Evolutionary conservation across 2,888 invertebrate species (phyloP), one percentile per base, ranked within the genome.

Genomic region (Hylaea fasciaria): DNA sequence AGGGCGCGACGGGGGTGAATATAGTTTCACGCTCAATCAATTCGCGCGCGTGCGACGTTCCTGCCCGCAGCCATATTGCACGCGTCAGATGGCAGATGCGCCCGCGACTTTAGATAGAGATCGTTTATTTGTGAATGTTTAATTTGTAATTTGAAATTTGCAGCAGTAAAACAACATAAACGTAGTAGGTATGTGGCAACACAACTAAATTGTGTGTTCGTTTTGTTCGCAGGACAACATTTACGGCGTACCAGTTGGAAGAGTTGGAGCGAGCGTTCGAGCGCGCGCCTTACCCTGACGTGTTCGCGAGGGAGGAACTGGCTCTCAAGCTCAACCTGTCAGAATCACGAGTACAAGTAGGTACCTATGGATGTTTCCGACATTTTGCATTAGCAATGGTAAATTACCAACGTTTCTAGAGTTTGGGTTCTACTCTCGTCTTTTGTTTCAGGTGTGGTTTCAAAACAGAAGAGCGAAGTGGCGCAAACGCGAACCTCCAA

Each of bases 231-330:
- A 98, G 98, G 87, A 98, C 98, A 1, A 98, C 98, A 7, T 98
- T 98, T 80, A 98, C 98, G 5, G 97, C 98, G 0, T 98, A 97
- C 81, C 98, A 98, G 83, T 90, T 98, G 64, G 98, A 98, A 82
- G 98, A 98, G 78, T 86, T 98, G 76, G 98, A 98, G 82, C 93
- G 97, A 46, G 98, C 98, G 0, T 98, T 98, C 80, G 98, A 98
- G 82, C 94, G 98, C 37, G 98, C 98, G 0, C 98, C 98, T 0
- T 98, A 98, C 80, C 98, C 98, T 0, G 98, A 98, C 84, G 98
- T 98, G 0, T 98, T 98, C 80, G 98, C 98, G 0, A 93, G 98
- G 59, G 98, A 98, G 84, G 98, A 98, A 82, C 91, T 98, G 58
- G 98, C 98, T 50, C 93, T 98, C 44, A 97, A 98, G 83, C 93